Base-by-base conservation (phyloP, 2,888 invertebrate species). In the Dioctria rufipes region DNA sequence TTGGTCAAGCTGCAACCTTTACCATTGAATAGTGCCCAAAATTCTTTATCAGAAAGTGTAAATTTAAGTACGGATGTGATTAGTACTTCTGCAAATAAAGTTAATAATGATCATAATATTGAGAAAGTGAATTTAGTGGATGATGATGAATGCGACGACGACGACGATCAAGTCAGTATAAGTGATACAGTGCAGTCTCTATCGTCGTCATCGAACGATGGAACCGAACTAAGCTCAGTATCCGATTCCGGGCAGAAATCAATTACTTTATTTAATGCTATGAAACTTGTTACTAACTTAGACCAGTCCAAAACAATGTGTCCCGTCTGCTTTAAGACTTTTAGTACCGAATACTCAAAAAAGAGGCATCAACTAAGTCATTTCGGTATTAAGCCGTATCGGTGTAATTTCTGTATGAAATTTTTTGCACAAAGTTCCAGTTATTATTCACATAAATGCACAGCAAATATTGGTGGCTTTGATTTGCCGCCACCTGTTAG, bases 351-450 rank as follows among this genome's bases (percentile, higher is more conserved):
- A 63, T 63, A 9, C 39, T 6, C 4, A 6, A 63, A 39, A 39
- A 37, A 63, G 37, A 5, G 46, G 3, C 77, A 77, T 61, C 63
- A 46, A 5, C 63, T 77, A 2, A 39, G 39, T 8, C 77, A 77
- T 77, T 77, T 63, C 37, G 77, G 77, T 3, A 77, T 77, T 58
- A 77, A 11, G 37, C 77, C 77, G 5, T 46, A 63, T 39, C 58
- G 60, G 11, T 77, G 77, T 49, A 37, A 39, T 4, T 58, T 46
- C 37, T 77, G 77, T 39, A n/a, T 6, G 25, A 11, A 39, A 8
- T 43, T n/a, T 37, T 77, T 63, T 37, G 46, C 77, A 3, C 51
- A 63, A 11, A 77, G 63, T 39, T 77, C 77, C 3, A 61, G 25
- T 9, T 77, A 49, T 6, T 77, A 77, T 39, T 3, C 37, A 2